Conservation (phyloP, 2,888 invertebrate species). For the Apotomis capreana region DNA sequence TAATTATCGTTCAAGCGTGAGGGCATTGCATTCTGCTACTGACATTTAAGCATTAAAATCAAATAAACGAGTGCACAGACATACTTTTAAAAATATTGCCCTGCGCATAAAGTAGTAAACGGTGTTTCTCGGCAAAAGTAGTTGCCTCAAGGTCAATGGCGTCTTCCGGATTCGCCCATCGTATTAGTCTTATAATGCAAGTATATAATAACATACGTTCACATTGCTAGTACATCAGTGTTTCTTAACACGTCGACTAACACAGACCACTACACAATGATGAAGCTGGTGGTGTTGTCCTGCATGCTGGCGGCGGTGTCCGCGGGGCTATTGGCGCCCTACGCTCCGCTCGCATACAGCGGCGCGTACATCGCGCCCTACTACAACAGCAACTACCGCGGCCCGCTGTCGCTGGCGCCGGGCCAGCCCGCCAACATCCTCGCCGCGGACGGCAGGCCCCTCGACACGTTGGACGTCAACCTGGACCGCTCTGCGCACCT, state of each 20-base stretch:
- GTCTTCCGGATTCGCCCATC: slow-evolving; percentile 64
- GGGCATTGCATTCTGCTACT: slow-evolving; percentile 42
- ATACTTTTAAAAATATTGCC: slow-evolving; percentile 1
- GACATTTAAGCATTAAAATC: slow-evolving; percentile 44
- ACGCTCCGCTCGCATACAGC: slow-evolving; percentile 47
- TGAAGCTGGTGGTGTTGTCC: slow-evolving; percentile 85
- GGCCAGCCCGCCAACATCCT: slow-evolving; percentile 75
- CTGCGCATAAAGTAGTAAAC: slow-evolving; percentile 9
- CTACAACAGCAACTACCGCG: slow-evolving; percentile 66
- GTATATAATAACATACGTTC: slow-evolving; percentile 63
- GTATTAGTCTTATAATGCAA: slow-evolving; percentile 52
- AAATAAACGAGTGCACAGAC: slow-evolving; percentile 29
- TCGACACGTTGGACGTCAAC: slow-evolving; percentile 76
- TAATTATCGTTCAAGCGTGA: slow-evolving; percentile 41
- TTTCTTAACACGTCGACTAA: slow-evolving; percentile 61
- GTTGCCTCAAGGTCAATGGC: slow-evolving; percentile 66
- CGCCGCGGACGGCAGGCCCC: slow-evolving; percentile 72
- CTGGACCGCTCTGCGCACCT: slow-evolving; percentile 73
- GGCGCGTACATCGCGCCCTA: slow-evolving; percentile 56
- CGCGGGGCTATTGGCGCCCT: slow-evolving; percentile 58
- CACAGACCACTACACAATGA: slow-evolving; percentile 79
- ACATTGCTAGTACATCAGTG: slow-evolving; percentile 64
- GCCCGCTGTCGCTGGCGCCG: slow-evolving; percentile 73
- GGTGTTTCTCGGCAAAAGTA: slow-evolving; percentile 64
- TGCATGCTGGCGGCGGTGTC: slow-evolving; percentile 84